Conservation (phyloP, 2,113 vertebrate genomes). For the Verasper variegatus region DNA sequence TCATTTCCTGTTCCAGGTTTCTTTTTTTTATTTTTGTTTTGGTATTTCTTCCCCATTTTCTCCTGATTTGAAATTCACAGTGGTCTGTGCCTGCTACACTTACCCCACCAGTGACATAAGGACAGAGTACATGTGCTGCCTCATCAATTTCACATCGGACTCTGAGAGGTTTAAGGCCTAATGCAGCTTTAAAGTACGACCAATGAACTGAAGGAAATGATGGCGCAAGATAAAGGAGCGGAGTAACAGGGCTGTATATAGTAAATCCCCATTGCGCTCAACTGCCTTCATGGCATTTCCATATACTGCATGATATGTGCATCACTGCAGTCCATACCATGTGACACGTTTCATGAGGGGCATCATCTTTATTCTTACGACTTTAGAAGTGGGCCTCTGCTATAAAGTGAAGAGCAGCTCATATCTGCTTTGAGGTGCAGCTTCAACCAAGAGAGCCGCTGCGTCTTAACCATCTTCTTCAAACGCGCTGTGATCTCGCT, state of each 20-base stretch:
- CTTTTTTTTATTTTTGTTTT: no score
- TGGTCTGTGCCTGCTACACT: background rate
- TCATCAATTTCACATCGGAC: background rate
- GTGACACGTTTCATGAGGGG: slow-evolving; percentile 32
- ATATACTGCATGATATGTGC: background rate
- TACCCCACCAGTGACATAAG: background rate
- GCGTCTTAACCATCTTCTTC: slow-evolving; percentile 62
- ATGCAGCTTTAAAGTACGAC: slow-evolving; percentile 25
- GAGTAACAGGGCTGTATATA: background rate
- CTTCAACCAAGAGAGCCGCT: slow-evolving; percentile 38
- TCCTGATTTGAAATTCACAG: background rate
- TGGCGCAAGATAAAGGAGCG: slow-evolving; percentile 19
- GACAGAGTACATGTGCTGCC: background rate
- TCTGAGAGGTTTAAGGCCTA: slow-evolving; percentile 1
- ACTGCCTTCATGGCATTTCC: slow-evolving; percentile 9
- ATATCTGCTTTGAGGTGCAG: slow-evolving; percentile 58
- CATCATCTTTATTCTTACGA: slow-evolving; percentile 19
- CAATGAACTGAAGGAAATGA: slow-evolving; percentile 25
- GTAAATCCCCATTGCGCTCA: background rate
- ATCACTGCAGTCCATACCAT: slow-evolving; percentile 5
- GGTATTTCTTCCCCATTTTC: background rate
- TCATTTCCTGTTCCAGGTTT: no score
- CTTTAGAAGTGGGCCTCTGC: slow-evolving; percentile 33
- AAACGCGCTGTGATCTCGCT: slow-evolving; percentile 68
- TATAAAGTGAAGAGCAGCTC: slow-evolving; percentile 54